A percentile compares a stretch with the other conserved stretches of the same genome.
Evolutionary conservation across 2,797 vertebrate species (phyloP).

Genomic region (Chiropotes sagulatus): DNA sequence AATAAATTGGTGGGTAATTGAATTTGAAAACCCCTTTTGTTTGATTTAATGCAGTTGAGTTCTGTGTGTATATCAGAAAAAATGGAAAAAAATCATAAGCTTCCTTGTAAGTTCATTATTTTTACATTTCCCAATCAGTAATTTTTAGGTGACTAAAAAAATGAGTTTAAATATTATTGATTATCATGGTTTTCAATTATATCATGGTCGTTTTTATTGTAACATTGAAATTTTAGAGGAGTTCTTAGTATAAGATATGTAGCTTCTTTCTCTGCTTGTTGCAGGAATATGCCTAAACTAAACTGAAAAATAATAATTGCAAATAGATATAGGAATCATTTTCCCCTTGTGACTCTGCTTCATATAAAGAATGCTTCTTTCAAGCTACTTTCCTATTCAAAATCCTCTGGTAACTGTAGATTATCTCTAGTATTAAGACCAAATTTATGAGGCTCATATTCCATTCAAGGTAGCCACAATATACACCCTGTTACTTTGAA

Average conservation of each 20-base stretch:
- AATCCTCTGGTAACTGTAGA: background rate
- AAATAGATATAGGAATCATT: background rate
- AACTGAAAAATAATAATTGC: background rate
- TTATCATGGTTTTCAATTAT: slow-evolving; percentile 10
- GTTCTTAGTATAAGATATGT: background rate
- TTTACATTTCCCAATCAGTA: background rate
- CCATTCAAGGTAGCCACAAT: background rate
- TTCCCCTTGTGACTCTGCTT: background rate
- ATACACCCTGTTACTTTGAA: background rate
- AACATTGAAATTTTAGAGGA: background rate
- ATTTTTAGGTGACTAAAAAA: background rate
- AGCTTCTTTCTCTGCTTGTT: background rate
- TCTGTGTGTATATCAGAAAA: background rate
- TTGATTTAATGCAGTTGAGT: slow-evolving; percentile 38
- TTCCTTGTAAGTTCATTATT: background rate
- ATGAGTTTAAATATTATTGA: background rate
- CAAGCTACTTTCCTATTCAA: background rate
- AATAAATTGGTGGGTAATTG: slow-evolving; percentile 39
- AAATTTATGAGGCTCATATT: background rate
- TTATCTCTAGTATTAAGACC: slow-evolving; percentile 20
- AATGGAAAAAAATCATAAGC: background rate
- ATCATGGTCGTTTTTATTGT: background rate
- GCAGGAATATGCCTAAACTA: background rate
- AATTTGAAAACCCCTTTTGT: slow-evolving; percentile 16
- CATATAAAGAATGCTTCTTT: background rate